A percentile compares a stretch with the other conserved stretches of the same genome.
These are phyloP conservation scores for Eleginops maclovinus DNA, from an alignment of 2,113 vertebrate species.

Conservation along the genomic window DNA sequence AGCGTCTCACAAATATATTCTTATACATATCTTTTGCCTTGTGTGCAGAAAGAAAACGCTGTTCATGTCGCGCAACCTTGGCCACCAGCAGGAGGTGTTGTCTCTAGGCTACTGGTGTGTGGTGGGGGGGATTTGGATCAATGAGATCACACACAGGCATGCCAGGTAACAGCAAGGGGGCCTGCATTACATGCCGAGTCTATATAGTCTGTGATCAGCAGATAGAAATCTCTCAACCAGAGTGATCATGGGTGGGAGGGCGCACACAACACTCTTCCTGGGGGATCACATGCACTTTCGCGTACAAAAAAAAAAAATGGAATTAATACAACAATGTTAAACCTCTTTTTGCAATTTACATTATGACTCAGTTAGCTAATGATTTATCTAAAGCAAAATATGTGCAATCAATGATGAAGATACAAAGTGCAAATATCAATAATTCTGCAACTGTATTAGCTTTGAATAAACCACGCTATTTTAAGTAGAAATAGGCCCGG, in stretches of 20 bases:
- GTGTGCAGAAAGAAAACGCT: conserved; percentile 1
- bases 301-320: not conserved
- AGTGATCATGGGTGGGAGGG: conserved; percentile 2
- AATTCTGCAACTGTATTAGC: no score
- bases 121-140: conserved; percentile 22
- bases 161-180: conserved; percentile 2
- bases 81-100: conserved; percentile 24
- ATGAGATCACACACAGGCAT: conserved; percentile 29
- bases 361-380: no score
- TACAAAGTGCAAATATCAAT: no score
- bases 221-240: conserved; percentile 38
- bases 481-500: no score
- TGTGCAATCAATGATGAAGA: no score
- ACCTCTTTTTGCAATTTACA: no score
- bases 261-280: conserved; percentile 2
- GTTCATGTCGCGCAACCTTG: conserved; percentile 11
- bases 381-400: no score
- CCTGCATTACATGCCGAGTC: conserved; percentile 19
- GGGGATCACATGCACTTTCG: conserved; percentile 15
- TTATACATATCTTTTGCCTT: no score
- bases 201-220: conserved; percentile 50
- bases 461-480: no score
- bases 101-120: conserved; percentile 15
- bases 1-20: no score
- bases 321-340: not conserved